Percentiles rank a stretch among this genome's conserved stretches.
phyloP scores from a whole-genome alignment of 2,113 vertebrate species.

The Cryptotis parvus region DNA sequence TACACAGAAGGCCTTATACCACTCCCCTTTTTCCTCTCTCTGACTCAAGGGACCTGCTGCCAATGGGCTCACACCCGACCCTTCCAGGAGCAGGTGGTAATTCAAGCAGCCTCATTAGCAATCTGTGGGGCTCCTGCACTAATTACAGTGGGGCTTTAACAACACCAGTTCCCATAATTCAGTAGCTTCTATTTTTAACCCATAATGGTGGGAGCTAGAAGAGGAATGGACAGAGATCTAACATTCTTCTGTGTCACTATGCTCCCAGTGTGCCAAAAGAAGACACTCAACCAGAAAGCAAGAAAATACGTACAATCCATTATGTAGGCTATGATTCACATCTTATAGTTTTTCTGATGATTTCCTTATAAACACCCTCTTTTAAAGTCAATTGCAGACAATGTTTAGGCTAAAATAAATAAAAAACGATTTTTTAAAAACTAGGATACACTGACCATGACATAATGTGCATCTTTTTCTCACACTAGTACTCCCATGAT shows the following conservation, averaged over 20 bases:
- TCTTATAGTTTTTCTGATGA: neutral
- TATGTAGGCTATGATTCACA: constrained; percentile 4
- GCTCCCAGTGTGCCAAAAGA: neutral
- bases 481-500: neutral
- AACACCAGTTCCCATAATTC: constrained; percentile 59
- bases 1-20: neutral
- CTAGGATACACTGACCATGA: neutral
- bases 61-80: constrained; percentile 14
- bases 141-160: constrained; percentile 69
- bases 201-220: constrained; percentile 18
- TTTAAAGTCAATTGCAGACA: neutral
- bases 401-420: constrained; percentile 25
- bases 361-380: neutral
- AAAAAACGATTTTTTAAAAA: constrained; percentile 4
- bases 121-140: constrained; percentile 64
- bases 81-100: constrained; percentile 76
- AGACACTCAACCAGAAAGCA: constrained; percentile 22
- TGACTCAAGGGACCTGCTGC: constrained; percentile 65
- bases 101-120: constrained; percentile 75
- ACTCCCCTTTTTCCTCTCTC: constrained; percentile 27
- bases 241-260: neutral
- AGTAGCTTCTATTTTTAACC: constrained; percentile 70
- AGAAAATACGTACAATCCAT: constrained; percentile 31
- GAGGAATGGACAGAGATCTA: constrained; percentile 6
- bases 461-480: neutral